These are phyloP conservation scores for Cataglyphis rosenhaueri DNA, from an alignment of 2,888 invertebrate genomes.

Conservation along the genomic window DNA sequence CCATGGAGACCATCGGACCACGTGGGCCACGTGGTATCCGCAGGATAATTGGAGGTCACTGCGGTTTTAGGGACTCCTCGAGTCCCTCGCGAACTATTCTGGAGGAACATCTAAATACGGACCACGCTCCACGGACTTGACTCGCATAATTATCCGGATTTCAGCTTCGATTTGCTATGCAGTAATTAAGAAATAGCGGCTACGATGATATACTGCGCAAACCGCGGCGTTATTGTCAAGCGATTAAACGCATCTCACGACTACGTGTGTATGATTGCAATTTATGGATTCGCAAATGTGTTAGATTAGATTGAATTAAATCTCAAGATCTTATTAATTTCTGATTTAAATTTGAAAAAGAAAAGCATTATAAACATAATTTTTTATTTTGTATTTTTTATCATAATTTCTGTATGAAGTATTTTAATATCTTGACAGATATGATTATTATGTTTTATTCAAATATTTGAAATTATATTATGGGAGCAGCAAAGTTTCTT, in stretches of 20 bases:
- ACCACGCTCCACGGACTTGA: conserved; percentile 64
- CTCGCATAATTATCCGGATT: conserved; percentile 77
- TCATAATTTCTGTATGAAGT: neutral
- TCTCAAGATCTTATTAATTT: neutral
- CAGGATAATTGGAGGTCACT: conserved; percentile 82
- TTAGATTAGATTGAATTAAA: neutral
- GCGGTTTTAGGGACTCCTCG: conserved; percentile 76
- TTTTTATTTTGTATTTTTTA: neutral
- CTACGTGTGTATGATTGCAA: neutral
- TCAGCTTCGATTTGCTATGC: conserved; percentile 68
- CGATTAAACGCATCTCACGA: conserved; percentile 42
- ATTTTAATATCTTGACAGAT: neutral
- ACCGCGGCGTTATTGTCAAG: conserved; percentile 46
- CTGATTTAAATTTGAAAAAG: neutral
- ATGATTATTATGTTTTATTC: neutral
- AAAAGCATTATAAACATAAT: too few relatives aligned
- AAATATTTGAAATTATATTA: neutral
- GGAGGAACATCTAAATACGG: conserved; percentile 69
- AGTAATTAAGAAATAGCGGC: conserved; percentile 74
- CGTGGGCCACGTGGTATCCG: conserved; percentile 77
- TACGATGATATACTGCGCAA: conserved; percentile 53
- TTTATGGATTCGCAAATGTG: neutral
- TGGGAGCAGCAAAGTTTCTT: neutral
- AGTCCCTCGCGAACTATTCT: conserved; percentile 69
- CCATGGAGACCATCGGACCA: conserved; percentile 71